phyloP scores from a whole-genome alignment of 2,797 vertebrate genomes.

The Pangasius djambal region DNA sequence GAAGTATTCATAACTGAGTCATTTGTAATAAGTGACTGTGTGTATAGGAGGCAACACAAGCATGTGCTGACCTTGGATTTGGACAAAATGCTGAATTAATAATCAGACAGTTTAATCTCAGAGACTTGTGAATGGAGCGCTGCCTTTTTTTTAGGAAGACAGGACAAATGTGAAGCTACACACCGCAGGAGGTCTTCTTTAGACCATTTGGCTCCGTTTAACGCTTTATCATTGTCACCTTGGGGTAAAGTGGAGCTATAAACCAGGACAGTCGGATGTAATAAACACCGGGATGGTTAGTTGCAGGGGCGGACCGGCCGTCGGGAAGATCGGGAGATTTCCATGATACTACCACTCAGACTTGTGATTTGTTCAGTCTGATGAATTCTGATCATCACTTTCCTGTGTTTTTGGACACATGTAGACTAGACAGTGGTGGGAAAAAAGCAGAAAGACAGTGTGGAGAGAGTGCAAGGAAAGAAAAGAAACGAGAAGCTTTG shows the following conservation, averaged over 20 bases:
- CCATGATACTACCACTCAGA: not conserved
- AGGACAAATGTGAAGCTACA: not conserved
- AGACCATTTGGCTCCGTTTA: not conserved
- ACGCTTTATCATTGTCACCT: not conserved
- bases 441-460: not conserved
- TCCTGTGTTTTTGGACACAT: not conserved
- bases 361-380: not conserved
- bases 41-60: no score
- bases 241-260: not conserved
- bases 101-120: no score
- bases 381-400: not conserved
- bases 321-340: not conserved
- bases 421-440: not conserved
- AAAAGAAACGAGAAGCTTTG: not conserved
- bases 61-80: no score
- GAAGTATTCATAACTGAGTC: not conserved
- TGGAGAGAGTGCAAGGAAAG: not conserved
- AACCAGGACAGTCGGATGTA: not conserved
- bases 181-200: not conserved
- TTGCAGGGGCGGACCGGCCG: not conserved
- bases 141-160: not conserved
- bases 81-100: no score
- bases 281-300: not conserved
- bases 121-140: not conserved
- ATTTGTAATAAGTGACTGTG: not conserved